Evolutionary conservation across 2,113 vertebrate species (phyloP).

Genomic region (Sprattus sprattus): DNA sequence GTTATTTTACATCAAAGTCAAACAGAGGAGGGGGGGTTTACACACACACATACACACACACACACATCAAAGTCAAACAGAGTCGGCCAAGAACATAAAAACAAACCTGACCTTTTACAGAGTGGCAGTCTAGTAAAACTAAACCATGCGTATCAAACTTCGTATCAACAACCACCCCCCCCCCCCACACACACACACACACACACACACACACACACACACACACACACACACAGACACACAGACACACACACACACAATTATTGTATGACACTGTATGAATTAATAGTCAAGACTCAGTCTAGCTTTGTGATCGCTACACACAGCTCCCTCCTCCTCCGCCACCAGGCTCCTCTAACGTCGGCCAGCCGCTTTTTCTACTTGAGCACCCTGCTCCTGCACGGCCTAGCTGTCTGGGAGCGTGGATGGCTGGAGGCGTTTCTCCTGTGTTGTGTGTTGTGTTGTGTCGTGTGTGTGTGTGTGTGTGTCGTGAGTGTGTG

Average conservation of each 20-base stretch:
- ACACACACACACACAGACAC: neutral
- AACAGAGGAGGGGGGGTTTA: neutral
- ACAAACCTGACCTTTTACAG: conserved; percentile 1
- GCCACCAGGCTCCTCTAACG: neutral
- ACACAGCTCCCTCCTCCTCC: neutral
- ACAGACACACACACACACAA: conserved; percentile 8
- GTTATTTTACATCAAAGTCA: conserved; percentile 16
- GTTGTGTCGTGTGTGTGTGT: neutral
- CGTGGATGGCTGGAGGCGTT: neutral
- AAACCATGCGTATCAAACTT: conserved; percentile 1
- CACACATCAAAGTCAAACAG: conserved; percentile 14
- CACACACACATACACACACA: too few relatives aligned
- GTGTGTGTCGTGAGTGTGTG: conserved; percentile 8
- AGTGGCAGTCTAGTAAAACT: conserved; percentile 12
- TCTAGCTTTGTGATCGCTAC: neutral
- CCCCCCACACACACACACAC: neutral
- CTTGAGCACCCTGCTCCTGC: conserved; percentile 9
- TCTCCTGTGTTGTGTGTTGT: neutral
- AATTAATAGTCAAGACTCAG: conserved; percentile 3
- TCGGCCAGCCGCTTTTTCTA: neutral
- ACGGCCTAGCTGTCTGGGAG: neutral
- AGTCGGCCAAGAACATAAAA: neutral
- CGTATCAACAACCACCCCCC: neutral
- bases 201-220: conserved; percentile 12
- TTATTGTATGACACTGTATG: neutral